These are phyloP conservation scores for Lepidonotus clava DNA, from an alignment of 2,888 invertebrate genomes.

Conservation along the genomic window DNA sequence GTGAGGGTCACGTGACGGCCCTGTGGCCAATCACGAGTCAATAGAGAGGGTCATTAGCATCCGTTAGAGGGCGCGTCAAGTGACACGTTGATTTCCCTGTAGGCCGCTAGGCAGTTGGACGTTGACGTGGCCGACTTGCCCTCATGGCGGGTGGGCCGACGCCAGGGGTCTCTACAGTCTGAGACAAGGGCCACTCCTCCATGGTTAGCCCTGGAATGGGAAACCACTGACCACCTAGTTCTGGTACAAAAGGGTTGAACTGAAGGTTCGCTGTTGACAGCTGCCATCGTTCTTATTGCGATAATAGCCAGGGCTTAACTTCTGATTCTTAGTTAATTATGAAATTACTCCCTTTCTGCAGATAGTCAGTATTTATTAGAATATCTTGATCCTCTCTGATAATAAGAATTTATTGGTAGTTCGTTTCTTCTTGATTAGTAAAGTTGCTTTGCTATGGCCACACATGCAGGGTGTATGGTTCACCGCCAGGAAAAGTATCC, in stretches of 20 bases:
- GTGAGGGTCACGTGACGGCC: neutral
- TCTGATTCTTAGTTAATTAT: too few species aligned
- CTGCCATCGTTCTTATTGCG: too few species aligned
- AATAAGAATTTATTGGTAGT: too few species aligned
- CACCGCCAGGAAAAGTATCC: too few species aligned
- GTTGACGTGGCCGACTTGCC: neutral
- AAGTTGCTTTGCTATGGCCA: too few species aligned
- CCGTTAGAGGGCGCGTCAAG: constrained; percentile 12
- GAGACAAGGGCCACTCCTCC: neutral
- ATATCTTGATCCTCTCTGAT: too few species aligned
- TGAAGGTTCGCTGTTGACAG: neutral
- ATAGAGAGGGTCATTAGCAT: constrained; percentile 11
- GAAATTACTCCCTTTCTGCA: too few species aligned
- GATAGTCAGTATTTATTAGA: too few species aligned
- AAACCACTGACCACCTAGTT: neutral
- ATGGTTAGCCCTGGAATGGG: neutral
- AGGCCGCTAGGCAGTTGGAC: neutral
- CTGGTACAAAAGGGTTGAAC: neutral
- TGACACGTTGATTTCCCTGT: constrained; percentile 15
- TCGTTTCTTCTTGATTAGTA: too few species aligned
- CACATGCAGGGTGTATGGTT: too few species aligned
- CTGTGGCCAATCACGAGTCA: neutral
- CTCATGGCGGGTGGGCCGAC: neutral
- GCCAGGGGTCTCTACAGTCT: neutral
- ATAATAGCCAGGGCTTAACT: too few species aligned